Percentiles rank a stretch among this genome's conserved stretches.
phyloP scores from a whole-genome alignment of 2,797 vertebrate genomes.

The Pseudotriccus pelzelni region DNA sequence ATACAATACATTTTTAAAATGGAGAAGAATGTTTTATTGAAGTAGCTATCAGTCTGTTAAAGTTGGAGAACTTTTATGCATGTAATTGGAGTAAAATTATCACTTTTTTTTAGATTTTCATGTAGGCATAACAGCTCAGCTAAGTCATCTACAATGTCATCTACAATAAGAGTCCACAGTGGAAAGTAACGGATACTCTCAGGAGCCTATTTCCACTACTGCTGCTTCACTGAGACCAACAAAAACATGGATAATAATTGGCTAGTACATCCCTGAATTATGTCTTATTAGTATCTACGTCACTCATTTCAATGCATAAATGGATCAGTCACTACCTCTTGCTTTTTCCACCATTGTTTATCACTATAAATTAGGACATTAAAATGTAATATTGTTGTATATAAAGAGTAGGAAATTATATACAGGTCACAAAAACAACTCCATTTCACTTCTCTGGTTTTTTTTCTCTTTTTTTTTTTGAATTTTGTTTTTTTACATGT shows the following conservation, averaged over 20 bases:
- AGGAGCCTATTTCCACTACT: background rate
- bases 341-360: background rate
- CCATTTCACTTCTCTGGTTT: background rate
- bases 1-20: background rate
- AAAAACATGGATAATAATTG: background rate
- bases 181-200: background rate
- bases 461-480: background rate
- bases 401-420: background rate
- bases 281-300: background rate
- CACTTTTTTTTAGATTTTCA: background rate
- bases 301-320: constrained; percentile 22
- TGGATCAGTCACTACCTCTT: background rate
- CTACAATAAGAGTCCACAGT: background rate
- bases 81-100: background rate
- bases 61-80: background rate
- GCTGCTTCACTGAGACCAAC: background rate
- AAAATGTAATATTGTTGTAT: background rate
- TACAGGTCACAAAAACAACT: background rate
- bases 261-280: background rate
- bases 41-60: background rate
- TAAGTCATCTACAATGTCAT: background rate
- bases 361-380: background rate
- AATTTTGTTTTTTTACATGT: rapidly evolving
- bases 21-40: background rate
- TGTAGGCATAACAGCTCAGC: background rate